phyloP scores from a whole-genome alignment of 2,888 invertebrate species.

The Amiota communis region DNA sequence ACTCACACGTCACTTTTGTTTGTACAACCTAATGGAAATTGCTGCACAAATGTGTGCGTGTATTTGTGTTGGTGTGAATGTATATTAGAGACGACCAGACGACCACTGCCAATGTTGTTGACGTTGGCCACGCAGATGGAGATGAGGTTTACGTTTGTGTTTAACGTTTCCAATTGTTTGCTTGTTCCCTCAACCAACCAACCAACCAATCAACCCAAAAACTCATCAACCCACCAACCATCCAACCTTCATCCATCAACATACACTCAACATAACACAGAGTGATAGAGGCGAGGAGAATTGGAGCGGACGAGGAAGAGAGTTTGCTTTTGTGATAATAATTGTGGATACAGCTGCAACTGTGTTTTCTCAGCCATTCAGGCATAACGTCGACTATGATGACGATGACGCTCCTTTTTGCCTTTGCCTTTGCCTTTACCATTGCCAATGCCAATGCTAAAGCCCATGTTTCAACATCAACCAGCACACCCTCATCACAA shows the following conservation, averaged over 20 bases:
- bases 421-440: neutral
- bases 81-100: constrained; percentile 37
- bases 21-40: constrained; percentile 70
- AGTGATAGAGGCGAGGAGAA: too few species aligned
- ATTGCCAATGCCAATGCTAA: neutral
- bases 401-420: constrained; percentile 7
- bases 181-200: neutral
- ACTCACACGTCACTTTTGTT: constrained; percentile 51
- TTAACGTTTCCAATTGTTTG: neutral
- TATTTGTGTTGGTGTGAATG: constrained; percentile 32
- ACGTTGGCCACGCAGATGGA: constrained; percentile 34
- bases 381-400: constrained; percentile 56
- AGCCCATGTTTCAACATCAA: neutral
- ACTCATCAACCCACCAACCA: too few species aligned
- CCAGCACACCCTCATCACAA: too few species aligned
- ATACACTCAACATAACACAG: too few species aligned
- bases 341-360: constrained; percentile 70
- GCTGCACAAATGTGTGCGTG: constrained; percentile 47
- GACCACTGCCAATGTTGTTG: constrained; percentile 46
- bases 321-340: constrained; percentile 71
- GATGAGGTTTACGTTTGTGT: constrained; percentile 29
- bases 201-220: too few species aligned
- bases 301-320: too few species aligned
- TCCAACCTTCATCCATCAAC: too few species aligned
- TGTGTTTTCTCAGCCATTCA: constrained; percentile 71